Base-by-base conservation (phyloP, 2,113 vertebrate species). In the Perca fluviatilis region DNA sequence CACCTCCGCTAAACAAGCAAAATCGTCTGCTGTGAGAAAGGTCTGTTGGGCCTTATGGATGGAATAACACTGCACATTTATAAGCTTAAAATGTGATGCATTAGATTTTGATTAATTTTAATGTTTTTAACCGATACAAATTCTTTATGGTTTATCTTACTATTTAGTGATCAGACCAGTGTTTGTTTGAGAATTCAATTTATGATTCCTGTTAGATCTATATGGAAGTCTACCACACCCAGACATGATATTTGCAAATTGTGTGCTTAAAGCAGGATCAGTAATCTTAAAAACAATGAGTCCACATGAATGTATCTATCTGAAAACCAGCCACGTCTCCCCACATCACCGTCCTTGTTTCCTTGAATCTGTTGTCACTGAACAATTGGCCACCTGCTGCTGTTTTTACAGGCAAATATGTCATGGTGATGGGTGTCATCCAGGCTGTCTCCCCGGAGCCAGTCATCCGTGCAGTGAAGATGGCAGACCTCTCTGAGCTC, bases 351-450 rank as follows among this genome's bases (percentile, higher is more conserved):
- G 1, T 23, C 57, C 46, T 49, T 30, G 23, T 66, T 60, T n/a
- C 64, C 58, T 46, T 33, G 27, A 66, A 43, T 83, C 77, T 13
- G 5, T 69, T 78, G 50, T 23, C 66, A 57, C 23, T 33, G 54
- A 79, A 70, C 77, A 84, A 60, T 68, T 14, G 61, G 51, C 77
- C 67, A 61, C n/a, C 66, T 81, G 61, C 80, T 51, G 60, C 64
- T 80, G 53, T 61, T 80, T 86, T 80, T 80, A 49, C 87, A 99
- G 97, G 97, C 21, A 98, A 97, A 81, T 99, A 98, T 15, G 97
- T 98, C 62, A 99, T 99, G 98, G 96, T 99, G 83, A 98, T 99
- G 97, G 98, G 97, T 0, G 51, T 96, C 72, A 88, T 98, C 68
- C 92, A 94, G 73, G 92, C 94, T 4, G 92, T 95, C 75, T 95